Evolutionary conservation across 2,797 vertebrate species (phyloP).

Genomic region (Smutsia gigantea): DNA sequence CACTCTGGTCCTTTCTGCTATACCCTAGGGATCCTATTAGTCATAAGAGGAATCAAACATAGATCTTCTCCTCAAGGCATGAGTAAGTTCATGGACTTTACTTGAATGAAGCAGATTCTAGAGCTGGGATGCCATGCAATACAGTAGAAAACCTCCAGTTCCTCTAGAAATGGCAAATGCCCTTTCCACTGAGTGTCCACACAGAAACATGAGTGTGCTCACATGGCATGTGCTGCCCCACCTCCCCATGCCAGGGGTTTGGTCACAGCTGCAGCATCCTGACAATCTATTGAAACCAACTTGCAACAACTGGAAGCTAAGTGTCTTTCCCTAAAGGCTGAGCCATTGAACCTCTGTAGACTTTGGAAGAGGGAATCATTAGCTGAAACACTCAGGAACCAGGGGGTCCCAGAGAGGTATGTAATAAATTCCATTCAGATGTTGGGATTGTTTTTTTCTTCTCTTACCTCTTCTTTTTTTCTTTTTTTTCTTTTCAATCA

Average conservation of each 20-base stretch:
- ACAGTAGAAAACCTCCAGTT: neutral
- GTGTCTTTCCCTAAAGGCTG: conserved; percentile 10
- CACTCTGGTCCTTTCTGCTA: neutral
- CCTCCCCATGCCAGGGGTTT: conserved; percentile 1
- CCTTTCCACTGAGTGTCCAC: neutral
- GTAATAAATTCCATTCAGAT: conserved; percentile 72
- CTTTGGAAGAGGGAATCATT: conserved; percentile 22
- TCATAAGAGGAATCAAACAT: neutral
- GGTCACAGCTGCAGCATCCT: conserved; percentile 4
- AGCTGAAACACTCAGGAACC: conserved; percentile 9
- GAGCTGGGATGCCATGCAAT: neutral
- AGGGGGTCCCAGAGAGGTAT: conserved; percentile 45
- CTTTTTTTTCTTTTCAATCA: neutral
- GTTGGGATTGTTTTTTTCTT: neutral
- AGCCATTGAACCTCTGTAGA: conserved; percentile 50
- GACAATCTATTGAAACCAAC: conserved; percentile 63
- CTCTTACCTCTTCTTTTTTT: neutral
- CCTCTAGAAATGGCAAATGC: neutral
- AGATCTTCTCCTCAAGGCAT: neutral
- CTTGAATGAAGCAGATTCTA: neutral
- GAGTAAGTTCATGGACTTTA: neutral
- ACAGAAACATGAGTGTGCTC: neutral
- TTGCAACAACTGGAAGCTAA: neutral
- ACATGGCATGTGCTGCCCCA: neutral
- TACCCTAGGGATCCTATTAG: neutral